Percentiles rank a stretch among this genome's conserved stretches.
These are phyloP conservation scores for Chionoecetes opilio DNA, from an alignment of 1,140 invertebrate species.

Conservation along the genomic window DNA sequence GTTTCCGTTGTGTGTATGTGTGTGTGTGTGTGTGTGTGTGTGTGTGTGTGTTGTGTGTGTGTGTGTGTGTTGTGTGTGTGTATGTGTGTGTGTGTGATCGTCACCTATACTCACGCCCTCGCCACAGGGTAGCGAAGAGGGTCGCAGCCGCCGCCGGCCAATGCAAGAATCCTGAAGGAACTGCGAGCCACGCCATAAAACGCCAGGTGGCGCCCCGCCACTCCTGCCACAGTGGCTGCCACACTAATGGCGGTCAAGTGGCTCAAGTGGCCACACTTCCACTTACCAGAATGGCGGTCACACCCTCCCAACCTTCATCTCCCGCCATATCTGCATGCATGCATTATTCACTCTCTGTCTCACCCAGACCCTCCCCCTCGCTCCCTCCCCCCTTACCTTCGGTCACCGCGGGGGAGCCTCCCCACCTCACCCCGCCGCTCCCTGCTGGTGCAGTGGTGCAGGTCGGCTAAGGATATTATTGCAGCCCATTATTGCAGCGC, in stretches of 20 bases:
- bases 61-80: background rate
- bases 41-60: slow-evolving; percentile 20
- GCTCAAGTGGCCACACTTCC: background rate
- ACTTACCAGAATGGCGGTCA: background rate
- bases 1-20: background rate
- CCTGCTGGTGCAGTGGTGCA: background rate
- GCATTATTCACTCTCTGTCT: slow-evolving; percentile 14
- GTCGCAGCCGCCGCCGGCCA: background rate
- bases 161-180: background rate
- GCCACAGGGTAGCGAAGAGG: no score
- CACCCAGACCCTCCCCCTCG: background rate
- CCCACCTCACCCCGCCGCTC: background rate
- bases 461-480: background rate
- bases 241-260: background rate
- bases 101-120: no score
- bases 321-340: background rate
- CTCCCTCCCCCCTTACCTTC: background rate
- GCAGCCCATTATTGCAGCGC: background rate
- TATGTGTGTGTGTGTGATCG: no score
- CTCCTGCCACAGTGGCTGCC: background rate
- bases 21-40: slow-evolving; percentile 18
- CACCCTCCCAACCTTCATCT: background rate
- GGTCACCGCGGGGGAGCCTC: background rate
- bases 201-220: background rate
- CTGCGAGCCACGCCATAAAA: background rate